These are phyloP conservation scores for Oryzias celebensis DNA, from an alignment of 2,113 vertebrate genomes.

Conservation along the genomic window DNA sequence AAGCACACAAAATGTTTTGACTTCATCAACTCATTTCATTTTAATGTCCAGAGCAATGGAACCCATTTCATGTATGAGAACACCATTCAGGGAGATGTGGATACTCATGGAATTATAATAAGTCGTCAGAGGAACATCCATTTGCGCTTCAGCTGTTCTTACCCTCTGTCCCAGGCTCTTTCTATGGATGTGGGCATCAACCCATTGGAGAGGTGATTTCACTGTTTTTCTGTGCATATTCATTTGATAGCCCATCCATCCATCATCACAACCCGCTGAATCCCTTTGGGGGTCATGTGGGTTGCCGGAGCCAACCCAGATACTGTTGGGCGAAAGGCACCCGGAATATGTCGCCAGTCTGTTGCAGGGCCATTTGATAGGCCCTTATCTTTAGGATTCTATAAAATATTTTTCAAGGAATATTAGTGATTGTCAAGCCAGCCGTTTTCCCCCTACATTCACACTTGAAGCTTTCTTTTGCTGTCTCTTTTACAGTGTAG, in stretches of 20 bases:
- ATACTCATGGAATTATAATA: slow-evolving; percentile 27
- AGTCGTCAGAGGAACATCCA: slow-evolving; percentile 39
- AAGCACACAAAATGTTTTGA: neutral
- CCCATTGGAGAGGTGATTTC: neutral
- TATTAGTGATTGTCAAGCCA: no score
- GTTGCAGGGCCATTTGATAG: neutral
- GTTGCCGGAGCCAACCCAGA: neutral
- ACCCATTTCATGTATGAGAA: neutral
- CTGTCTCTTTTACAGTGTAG: slow-evolving; percentile 34
- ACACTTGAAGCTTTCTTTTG: neutral
- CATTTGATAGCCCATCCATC: neutral
- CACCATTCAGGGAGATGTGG: neutral
- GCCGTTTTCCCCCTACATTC: no score
- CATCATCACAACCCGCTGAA: no score
- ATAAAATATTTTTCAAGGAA: neutral
- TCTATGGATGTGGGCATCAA: slow-evolving; percentile 32
- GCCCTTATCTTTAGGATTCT: neutral
- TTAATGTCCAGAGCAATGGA: neutral
- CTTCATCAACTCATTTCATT: slow-evolving; percentile 1
- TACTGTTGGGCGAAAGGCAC: no score
- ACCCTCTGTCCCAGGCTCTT: slow-evolving; percentile 41
- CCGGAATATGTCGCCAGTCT: no score
- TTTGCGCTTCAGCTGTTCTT: slow-evolving; percentile 45
- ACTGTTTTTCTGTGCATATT: neutral
- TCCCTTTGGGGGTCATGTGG: neutral